Percentiles rank a stretch among this genome's conserved stretches.
Conservation (phyloP, 2,797 vertebrate species). For the Periophthalmus magnuspinnatus region DNA sequence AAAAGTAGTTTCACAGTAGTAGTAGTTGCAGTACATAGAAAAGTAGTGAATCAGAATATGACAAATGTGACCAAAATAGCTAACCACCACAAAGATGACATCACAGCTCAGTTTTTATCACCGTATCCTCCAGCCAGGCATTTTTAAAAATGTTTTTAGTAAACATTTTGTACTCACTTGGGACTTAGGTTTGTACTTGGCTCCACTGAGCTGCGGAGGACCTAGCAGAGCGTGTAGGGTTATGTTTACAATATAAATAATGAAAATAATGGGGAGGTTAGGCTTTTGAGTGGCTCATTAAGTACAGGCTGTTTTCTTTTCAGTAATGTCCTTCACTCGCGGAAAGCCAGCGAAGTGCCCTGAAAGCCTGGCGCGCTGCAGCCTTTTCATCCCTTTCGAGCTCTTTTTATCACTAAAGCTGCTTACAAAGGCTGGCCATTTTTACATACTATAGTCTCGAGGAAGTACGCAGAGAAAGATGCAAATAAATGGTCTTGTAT, state of each 20-base stretch:
- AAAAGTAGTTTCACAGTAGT: no score
- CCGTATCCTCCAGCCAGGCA: no score
- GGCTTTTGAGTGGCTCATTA: conserved; percentile 72
- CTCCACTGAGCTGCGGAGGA: conserved; percentile 36
- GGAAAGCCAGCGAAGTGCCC: conserved; percentile 44
- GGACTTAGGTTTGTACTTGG: conserved; percentile 28
- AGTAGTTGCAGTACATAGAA: no score
- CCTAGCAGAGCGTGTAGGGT: conserved; percentile 44
- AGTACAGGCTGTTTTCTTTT: conserved; percentile 73
- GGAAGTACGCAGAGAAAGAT: conserved; percentile 19
- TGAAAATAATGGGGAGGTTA: conserved; percentile 69
- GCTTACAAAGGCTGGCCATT: conserved; percentile 35
- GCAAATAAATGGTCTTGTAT: neutral
- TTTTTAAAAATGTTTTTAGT: no score
- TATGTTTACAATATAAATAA: conserved; percentile 75
- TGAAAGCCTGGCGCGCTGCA: conserved; percentile 55
- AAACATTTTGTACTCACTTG: neutral
- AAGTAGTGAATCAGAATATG: no score
- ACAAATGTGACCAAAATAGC: no score
- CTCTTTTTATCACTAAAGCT: conserved; percentile 56
- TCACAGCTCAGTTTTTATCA: no score
- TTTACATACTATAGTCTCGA: conserved; percentile 42
- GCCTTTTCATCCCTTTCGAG: conserved; percentile 55
- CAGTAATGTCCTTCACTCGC: conserved; percentile 51
- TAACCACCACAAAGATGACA: no score